Conservation (phyloP, 2,888 invertebrate genomes). For the Disparrhopalites patrizii region DNA sequence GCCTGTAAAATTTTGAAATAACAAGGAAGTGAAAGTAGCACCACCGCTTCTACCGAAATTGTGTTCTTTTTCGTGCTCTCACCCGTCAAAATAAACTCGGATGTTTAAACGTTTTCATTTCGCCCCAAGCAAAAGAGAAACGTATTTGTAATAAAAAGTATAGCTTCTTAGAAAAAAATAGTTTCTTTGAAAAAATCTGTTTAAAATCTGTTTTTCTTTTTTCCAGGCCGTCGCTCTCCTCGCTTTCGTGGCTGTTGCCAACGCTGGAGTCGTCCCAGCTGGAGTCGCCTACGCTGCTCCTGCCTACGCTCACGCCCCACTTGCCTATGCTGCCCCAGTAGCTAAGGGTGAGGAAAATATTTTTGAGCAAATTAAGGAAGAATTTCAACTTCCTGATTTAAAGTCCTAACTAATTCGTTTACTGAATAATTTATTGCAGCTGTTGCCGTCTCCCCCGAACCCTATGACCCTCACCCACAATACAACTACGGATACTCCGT, state of each 20-base stretch:
- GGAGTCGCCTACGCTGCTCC: constrained; percentile 2
- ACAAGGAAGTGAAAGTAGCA: too few relatives aligned
- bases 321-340: background rate
- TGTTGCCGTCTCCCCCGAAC: constrained; percentile 29
- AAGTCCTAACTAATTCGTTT: background rate
- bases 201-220: too few relatives aligned
- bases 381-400: background rate
- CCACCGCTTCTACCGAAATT: too few relatives aligned
- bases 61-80: too few relatives aligned
- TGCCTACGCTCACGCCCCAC: constrained; percentile 8
- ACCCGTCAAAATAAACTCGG: too few relatives aligned
- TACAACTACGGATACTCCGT: constrained; percentile 34
- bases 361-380: background rate
- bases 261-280: constrained; percentile 13
- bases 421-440: background rate
- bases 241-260: constrained; percentile 24
- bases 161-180: too few relatives aligned
- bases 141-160: too few relatives aligned
- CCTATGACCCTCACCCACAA: constrained; percentile 36
- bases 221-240: constrained; percentile 19
- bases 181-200: too few relatives aligned
- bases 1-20: too few relatives aligned
- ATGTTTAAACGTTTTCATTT: too few relatives aligned
- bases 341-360: constrained; percentile 6
- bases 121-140: too few relatives aligned